phyloP scores from a whole-genome alignment of 2,888 invertebrate species.

The Leptothorax acervorum region DNA sequence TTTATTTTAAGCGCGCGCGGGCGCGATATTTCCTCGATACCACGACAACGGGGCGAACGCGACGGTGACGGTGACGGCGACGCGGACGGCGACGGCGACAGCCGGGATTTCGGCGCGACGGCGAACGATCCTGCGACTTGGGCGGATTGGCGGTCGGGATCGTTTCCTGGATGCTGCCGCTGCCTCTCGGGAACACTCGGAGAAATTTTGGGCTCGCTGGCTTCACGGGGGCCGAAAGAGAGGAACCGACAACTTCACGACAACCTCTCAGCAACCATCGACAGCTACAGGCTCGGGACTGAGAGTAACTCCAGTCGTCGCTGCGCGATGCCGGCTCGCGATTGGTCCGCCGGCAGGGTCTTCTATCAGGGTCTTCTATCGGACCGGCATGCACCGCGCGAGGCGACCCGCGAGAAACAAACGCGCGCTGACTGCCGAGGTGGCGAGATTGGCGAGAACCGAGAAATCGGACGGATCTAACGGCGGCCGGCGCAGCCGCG shows the following conservation, averaged over 20 bases:
- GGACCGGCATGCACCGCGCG: constrained; percentile 82
- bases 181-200: constrained; percentile 42
- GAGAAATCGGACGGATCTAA: too few species aligned
- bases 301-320: constrained; percentile 76
- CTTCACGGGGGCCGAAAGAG: constrained; percentile 44
- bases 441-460: too few species aligned
- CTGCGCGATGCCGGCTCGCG: constrained; percentile 71
- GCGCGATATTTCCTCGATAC: constrained; percentile 23
- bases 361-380: constrained; percentile 86
- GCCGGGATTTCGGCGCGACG: background rate
- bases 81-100: background rate
- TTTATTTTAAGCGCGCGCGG: constrained; percentile 54
- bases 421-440: background rate
- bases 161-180: constrained; percentile 58
- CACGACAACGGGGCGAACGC: background rate
- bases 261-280: background rate
- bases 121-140: background rate
- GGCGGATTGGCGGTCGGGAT: constrained; percentile 34
- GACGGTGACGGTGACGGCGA: too few species aligned
- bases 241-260: constrained; percentile 80
- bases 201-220: constrained; percentile 48
- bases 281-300: constrained; percentile 79
- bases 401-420: constrained; percentile 76
- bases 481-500: too few species aligned
- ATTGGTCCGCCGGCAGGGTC: constrained; percentile 85